These are phyloP conservation scores for Aphelenchoides avenae DNA, from an alignment of 1,140 invertebrate genomes.

Conservation along the genomic window DNA sequence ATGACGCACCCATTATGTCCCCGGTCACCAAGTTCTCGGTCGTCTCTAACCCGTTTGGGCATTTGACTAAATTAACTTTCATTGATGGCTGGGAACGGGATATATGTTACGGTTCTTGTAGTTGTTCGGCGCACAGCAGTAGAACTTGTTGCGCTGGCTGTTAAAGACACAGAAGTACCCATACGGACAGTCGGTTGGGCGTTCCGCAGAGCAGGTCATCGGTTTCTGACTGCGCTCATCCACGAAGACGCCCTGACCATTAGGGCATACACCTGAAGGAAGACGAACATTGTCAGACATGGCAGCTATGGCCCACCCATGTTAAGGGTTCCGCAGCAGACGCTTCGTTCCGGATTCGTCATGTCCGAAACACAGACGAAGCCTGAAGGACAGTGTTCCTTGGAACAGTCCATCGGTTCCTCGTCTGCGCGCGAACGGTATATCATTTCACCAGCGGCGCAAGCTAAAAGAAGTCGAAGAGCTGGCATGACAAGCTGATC, in stretches of 20 bases:
- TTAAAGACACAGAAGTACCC: constrained; percentile 26
- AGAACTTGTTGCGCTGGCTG: constrained; percentile 19
- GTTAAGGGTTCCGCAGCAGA: constrained; percentile 21
- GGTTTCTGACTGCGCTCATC: constrained; percentile 26
- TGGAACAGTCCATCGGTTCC: constrained; percentile 19
- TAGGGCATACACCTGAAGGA: constrained; percentile 9
- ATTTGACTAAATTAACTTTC: constrained; percentile 18
- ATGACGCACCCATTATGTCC: too few relatives aligned
- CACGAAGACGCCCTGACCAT: constrained; percentile 25
- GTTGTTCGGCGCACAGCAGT: constrained; percentile 21
- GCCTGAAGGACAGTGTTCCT: constrained; percentile 11
- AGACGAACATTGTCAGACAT: too few relatives aligned
- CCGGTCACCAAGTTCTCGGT: constrained; percentile 14
- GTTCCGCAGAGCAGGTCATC: constrained; percentile 7
- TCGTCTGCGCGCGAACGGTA: constrained; percentile 11
- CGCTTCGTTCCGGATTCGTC: constrained; percentile 12
- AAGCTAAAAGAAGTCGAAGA: constrained; percentile 20
- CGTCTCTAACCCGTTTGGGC: constrained; percentile 9
- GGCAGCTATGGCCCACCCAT: constrained; percentile 16
- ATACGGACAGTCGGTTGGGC: constrained; percentile 20
- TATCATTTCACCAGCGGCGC: constrained; percentile 23
- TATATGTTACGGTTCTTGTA: constrained; percentile 21
- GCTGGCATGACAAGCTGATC: not conserved
- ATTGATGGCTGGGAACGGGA: not conserved
- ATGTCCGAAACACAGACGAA: constrained; percentile 27